Percentiles rank a stretch among this genome's conserved stretches.
Evolutionary conservation across 2,888 invertebrate genomes (phyloP).

Genomic region (Coecobrya sp.): DNA sequence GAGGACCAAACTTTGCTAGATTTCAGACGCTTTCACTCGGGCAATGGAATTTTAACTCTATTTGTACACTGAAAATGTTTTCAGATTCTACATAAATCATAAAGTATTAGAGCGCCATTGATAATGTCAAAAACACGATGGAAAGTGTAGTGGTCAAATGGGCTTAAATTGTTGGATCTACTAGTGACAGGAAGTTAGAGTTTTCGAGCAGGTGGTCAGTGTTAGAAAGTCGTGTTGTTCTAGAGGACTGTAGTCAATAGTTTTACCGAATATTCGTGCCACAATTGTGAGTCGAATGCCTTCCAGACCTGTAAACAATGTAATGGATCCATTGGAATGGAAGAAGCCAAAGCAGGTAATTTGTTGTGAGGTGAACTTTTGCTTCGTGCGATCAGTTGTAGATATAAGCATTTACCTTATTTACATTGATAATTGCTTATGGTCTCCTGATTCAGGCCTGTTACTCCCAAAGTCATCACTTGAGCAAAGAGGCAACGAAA

Average conservation of each 20-base stretch:
- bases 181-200: neutral
- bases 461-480: too few relatives aligned
- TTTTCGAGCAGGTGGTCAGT: neutral
- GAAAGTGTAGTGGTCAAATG: neutral
- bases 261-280: constrained; percentile 22
- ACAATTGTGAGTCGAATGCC: constrained; percentile 57
- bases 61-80: too few relatives aligned
- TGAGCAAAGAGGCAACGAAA: too few relatives aligned
- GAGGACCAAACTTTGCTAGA: neutral
- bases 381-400: neutral
- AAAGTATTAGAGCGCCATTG: neutral
- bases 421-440: too few relatives aligned
- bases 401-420: too few relatives aligned
- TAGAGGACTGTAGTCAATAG: constrained; percentile 22
- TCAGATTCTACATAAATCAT: too few relatives aligned
- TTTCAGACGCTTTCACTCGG: neutral
- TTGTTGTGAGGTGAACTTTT: neutral
- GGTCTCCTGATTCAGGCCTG: too few relatives aligned
- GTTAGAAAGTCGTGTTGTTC: constrained; percentile 26
- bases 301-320: constrained; percentile 25
- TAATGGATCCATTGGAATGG: constrained; percentile 74
- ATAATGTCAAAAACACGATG: constrained; percentile 26
- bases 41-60: too few relatives aligned
- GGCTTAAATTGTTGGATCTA: neutral
- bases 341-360: constrained; percentile 73